phyloP scores from a whole-genome alignment of 2,797 vertebrate genomes.

The Notamacropus eugenii region DNA sequence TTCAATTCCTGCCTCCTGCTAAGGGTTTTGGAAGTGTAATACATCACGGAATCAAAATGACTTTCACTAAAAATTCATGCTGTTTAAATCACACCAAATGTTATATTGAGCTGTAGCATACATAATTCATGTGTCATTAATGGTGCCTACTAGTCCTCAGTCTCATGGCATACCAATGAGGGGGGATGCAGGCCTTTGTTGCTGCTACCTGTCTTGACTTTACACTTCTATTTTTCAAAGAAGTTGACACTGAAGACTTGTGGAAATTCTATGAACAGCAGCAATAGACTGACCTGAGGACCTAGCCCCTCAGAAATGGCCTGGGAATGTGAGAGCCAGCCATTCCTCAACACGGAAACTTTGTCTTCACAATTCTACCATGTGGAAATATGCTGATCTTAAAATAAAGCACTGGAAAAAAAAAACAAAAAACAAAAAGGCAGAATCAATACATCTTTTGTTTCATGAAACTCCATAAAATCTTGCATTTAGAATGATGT shows the following conservation, averaged over 20 bases:
- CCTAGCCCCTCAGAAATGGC: not conserved
- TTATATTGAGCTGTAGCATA: slow-evolving; percentile 77
- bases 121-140: slow-evolving; percentile 85
- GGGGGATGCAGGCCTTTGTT: slow-evolving; percentile 51
- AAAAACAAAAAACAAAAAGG: not conserved
- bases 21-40: slow-evolving; percentile 77
- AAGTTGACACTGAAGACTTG: slow-evolving; percentile 72
- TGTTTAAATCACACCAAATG: slow-evolving; percentile 83
- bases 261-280: slow-evolving; percentile 53
- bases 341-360: not conserved
- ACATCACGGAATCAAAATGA: slow-evolving; percentile 81
- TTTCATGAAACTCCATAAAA: not conserved
- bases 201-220: slow-evolving; percentile 69
- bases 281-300: not conserved
- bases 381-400: not conserved
- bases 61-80: slow-evolving; percentile 81
- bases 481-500: not conserved
- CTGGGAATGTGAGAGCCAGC: not conserved
- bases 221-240: slow-evolving; percentile 72
- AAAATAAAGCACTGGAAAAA: not conserved
- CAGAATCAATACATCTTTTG: not conserved
- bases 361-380: not conserved
- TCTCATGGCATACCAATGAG: slow-evolving; percentile 79
- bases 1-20: slow-evolving; percentile 68
- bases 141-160: slow-evolving; percentile 72